Conservation (phyloP, 2,888 invertebrate genomes). For the Drepana falcataria region DNA sequence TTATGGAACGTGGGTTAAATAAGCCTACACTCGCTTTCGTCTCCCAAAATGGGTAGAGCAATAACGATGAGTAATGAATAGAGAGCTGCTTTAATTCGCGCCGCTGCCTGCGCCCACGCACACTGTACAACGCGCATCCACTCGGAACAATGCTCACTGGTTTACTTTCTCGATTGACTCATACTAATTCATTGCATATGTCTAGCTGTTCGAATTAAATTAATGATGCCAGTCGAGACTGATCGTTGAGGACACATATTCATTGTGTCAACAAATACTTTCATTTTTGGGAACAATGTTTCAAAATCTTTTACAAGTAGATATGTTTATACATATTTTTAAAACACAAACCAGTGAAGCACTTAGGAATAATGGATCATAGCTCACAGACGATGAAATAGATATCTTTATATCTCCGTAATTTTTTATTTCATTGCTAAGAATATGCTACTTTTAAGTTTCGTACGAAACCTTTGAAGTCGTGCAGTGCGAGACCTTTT, state of each 20-base stretch:
- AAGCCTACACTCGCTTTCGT: constrained; percentile 73
- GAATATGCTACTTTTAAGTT: no score
- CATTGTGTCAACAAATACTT: constrained; percentile 47
- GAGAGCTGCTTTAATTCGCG: constrained; percentile 76
- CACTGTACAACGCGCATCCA: constrained; percentile 68
- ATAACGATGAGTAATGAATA: constrained; percentile 78
- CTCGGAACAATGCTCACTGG: constrained; percentile 77
- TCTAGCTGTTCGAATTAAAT: constrained; percentile 67
- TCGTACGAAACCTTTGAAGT: no score
- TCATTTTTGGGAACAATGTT: constrained; percentile 23
- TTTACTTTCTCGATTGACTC: constrained; percentile 79
- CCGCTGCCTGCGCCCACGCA: constrained; percentile 69
- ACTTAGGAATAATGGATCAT: not conserved
- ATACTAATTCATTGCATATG: constrained; percentile 69
- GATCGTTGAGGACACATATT: constrained; percentile 42
- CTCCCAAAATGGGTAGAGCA: constrained; percentile 71
- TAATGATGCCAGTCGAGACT: constrained; percentile 56
- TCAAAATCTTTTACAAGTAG: constrained; percentile 8
- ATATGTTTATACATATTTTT: not conserved
- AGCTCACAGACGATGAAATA: not conserved
- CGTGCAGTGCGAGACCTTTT: no score
- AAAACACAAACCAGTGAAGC: not conserved
- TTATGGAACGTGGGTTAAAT: constrained; percentile 36
- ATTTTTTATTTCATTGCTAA: no score
- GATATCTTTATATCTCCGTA: no score